Conservation (phyloP, 2,113 vertebrate species). For the Psettodes erumei region DNA sequence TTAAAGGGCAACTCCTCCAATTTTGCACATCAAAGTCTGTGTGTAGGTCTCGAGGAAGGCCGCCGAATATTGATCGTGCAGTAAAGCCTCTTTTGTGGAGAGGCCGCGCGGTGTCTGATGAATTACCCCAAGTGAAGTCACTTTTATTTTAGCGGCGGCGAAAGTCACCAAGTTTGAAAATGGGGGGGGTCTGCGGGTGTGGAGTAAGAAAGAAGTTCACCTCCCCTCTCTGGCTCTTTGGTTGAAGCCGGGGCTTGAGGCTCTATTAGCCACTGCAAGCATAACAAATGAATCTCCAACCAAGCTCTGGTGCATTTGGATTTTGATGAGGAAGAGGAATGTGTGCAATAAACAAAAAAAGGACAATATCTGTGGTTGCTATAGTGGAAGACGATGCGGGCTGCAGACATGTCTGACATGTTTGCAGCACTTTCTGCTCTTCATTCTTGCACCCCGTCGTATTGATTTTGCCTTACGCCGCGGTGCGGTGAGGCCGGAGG, state of each 20-base stretch:
- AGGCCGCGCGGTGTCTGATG: neutral
- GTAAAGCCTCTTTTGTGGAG: neutral
- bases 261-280: neutral
- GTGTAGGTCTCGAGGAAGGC: neutral
- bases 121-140: neutral
- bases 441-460: neutral
- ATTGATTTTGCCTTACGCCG: slow-evolving; percentile 4
- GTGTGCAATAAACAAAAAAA: neutral
- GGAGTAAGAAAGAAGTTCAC: neutral
- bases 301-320: neutral
- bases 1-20: neutral
- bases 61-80: neutral
- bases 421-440: neutral
- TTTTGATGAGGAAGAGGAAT: neutral
- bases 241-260: neutral
- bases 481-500: neutral
- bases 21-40: neutral
- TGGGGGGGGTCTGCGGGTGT: neutral
- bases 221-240: neutral
- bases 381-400: neutral
- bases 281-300: neutral
- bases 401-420: too few species aligned
- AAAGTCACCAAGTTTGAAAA: neutral
- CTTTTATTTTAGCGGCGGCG: neutral
- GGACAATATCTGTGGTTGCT: neutral